A percentile compares a stretch with the other conserved stretches of the same genome.
These are phyloP conservation scores for Drosophila mauritiana DNA, from an alignment of 1,140 invertebrate species.

Conservation along the genomic window DNA sequence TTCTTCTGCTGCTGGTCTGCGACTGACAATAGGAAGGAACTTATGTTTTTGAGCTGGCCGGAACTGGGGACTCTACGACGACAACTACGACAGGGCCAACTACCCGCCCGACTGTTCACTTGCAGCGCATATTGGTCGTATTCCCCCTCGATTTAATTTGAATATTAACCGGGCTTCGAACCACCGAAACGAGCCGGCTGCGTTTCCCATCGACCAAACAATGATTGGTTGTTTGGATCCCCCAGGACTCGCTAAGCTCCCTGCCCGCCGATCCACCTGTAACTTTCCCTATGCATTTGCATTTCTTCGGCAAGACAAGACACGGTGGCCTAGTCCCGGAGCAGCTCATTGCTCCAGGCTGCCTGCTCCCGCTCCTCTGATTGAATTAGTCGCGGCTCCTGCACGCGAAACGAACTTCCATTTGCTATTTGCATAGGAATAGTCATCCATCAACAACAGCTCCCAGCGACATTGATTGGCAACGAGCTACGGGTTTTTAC, in stretches of 20 bases:
- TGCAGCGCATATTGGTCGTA: slow-evolving; percentile 45
- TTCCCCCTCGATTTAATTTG: slow-evolving; percentile 67
- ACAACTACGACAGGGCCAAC: slow-evolving; percentile 46
- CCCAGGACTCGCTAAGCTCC: slow-evolving; percentile 22
- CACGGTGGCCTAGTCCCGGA: slow-evolving; percentile 44
- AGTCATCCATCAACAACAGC: slow-evolving; percentile 49
- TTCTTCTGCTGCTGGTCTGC: slow-evolving; percentile 12
- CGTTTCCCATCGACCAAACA: slow-evolving; percentile 71
- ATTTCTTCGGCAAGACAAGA: slow-evolving; percentile 52
- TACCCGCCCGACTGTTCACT: slow-evolving; percentile 50
- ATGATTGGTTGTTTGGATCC: slow-evolving; percentile 65
- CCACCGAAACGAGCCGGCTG: slow-evolving; percentile 39
- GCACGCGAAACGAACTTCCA: slow-evolving; percentile 40
- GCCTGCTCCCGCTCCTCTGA: slow-evolving; percentile 33
- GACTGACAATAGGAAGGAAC: slow-evolving; percentile 31
- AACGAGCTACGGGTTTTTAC: slow-evolving; percentile 29
- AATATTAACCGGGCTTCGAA: slow-evolving; percentile 71
- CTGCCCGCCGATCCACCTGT: slow-evolving; percentile 40
- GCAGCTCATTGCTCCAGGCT: slow-evolving; percentile 11
- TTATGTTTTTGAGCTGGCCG: slow-evolving; percentile 25
- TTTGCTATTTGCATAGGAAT: slow-evolving; percentile 61
- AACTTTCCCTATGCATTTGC: slow-evolving; percentile 54
- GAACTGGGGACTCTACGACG: slow-evolving; percentile 14
- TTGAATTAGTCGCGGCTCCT: slow-evolving; percentile 42
- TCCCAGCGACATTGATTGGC: slow-evolving; percentile 45